phyloP scores from a whole-genome alignment of 2,797 vertebrate species.

The Peromyscus attwateri region DNA sequence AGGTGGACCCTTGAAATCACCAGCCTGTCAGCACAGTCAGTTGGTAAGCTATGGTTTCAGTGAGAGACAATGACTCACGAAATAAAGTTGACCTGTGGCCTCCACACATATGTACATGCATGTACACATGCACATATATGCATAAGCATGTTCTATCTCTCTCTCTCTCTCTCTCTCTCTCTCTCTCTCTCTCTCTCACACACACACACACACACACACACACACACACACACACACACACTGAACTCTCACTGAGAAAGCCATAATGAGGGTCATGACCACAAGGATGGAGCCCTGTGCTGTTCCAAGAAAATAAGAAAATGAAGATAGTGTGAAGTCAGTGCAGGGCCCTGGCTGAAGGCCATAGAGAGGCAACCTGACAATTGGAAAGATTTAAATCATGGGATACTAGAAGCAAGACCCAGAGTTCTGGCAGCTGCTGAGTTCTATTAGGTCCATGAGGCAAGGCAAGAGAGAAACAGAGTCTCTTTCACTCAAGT shows the following conservation, averaged over 20 bases:
- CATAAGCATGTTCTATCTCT: background rate
- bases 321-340: background rate
- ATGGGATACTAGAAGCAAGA: background rate
- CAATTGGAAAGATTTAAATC: background rate
- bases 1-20: background rate
- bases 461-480: background rate
- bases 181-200: background rate
- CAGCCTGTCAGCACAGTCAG: background rate
- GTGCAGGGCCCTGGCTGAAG: no score
- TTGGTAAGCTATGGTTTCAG: background rate
- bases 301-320: background rate
- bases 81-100: background rate
- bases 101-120: background rate
- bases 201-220: constrained; percentile 11
- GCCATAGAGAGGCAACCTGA: background rate
- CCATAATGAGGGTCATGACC: background rate
- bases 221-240: background rate
- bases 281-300: no score
- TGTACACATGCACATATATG: background rate
- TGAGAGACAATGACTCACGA: background rate
- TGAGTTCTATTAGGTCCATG: background rate
- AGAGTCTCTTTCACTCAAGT: background rate
- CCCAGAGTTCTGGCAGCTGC: background rate
- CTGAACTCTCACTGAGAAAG: background rate
- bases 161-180: background rate